A percentile compares a stretch with the other conserved stretches of the same genome.
phyloP scores from a whole-genome alignment of 2,888 invertebrate genomes.

The Tinea trinotella region DNA sequence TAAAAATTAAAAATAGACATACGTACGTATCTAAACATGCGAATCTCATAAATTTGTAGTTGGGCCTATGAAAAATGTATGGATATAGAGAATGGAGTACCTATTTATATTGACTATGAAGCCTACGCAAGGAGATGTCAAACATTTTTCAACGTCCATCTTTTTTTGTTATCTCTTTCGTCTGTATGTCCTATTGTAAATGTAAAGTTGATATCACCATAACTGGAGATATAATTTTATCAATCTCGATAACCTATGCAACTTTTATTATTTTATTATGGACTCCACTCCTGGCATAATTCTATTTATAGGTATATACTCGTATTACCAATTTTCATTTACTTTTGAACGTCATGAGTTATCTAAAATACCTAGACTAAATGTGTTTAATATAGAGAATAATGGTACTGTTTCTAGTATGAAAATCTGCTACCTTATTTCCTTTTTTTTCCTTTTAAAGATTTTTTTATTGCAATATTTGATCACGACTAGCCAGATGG shows the following conservation, averaged over 20 bases:
- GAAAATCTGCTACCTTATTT: no score
- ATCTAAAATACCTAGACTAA: no score
- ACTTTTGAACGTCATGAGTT: no score
- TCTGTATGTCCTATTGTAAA: constrained; percentile 6
- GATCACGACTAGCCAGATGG: no score
- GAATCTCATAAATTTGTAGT: constrained; percentile 17
- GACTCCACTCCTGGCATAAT: neutral
- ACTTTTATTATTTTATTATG: constrained; percentile 1
- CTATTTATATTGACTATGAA: constrained; percentile 12
- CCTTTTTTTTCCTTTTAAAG: no score
- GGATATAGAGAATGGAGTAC: constrained; percentile 3
- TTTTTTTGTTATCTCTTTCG: constrained; percentile 23
- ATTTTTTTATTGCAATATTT: no score
- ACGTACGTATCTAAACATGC: neutral
- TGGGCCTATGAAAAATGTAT: constrained; percentile 16
- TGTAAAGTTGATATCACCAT: constrained; percentile 9
- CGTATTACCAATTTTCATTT: no score
- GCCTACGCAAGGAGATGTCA: constrained; percentile 33
- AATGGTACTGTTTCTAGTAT: no score
- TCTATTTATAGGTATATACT: neutral
- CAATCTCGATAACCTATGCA: constrained; percentile 8
- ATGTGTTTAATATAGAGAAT: no score
- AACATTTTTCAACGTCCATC: constrained; percentile 53
- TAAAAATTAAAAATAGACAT: neutral
- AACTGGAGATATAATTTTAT: constrained; percentile 12